Evolutionary conservation across 1,140 invertebrate species (phyloP), one percentile per base, ranked within the genome.

Genomic region (Amphibalanus amphitrite): DNA sequence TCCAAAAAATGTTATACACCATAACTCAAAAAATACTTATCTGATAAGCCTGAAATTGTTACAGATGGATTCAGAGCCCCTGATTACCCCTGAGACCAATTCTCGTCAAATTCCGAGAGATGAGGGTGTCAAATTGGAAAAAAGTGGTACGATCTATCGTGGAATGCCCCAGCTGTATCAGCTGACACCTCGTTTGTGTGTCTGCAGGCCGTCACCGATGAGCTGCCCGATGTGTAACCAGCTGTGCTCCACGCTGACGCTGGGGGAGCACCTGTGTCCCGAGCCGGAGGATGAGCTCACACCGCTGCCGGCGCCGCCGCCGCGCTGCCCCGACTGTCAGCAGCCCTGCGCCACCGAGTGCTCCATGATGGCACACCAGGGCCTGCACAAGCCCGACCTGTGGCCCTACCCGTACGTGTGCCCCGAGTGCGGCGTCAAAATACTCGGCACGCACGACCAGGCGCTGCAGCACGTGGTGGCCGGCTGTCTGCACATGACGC

Each of bases 311-410:
- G 28, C 8, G n/a, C 26, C 28, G n/a, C 65, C 65, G n/a, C 65
- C 65, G n/a, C 65, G 65, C 65, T 67, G 65, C 28, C 65, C 65
- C 28, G 65, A 67, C 65, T 67, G 65, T 26, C n/a, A 26, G n/a
- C 65, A 67, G 65, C 65, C 65, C n/a, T 67, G 65, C 28, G n/a
- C 65, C 3, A 67, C 10, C n/a, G 10, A 67, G 28, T 67, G 65
- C 28, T 10, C 65, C 10, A n/a, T 67, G 26, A 67, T 67, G 28
- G 65, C 65, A 10, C 65, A 67, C 28, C 65, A 67, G 65, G 65
- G 65, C 28, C 28, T 67, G 65, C 65, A 67, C 65, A 67, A 67
- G 65, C 65, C 65, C 28, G 28, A 67, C 28, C 28, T 67, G 23
- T 67, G 65, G 65, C 65, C 65, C 6, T 67, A 67, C 28, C 65